Conservation (phyloP, 2,113 vertebrate genomes). For the Meleagris gallopavo region DNA sequence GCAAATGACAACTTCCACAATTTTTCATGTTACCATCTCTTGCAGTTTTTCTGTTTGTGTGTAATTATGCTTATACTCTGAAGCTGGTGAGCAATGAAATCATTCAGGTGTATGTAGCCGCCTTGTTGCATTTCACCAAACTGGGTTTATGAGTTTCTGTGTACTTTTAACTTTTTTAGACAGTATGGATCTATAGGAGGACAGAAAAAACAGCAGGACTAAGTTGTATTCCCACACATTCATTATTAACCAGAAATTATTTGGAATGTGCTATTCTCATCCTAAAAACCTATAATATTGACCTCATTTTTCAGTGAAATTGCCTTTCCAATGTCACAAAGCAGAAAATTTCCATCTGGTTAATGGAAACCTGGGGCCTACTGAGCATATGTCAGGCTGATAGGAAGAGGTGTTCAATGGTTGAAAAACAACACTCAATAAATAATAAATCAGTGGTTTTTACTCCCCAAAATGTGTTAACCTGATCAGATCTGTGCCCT, state of each 20-base stretch:
- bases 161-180: fast-evolving
- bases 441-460: fast-evolving
- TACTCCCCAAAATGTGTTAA: background rate
- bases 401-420: fast-evolving
- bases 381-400: background rate
- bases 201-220: background rate
- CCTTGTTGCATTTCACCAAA: background rate
- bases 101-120: background rate
- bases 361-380: background rate
- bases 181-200: background rate
- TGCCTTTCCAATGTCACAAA: background rate
- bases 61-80: background rate
- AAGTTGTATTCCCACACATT: background rate
- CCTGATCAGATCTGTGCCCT: background rate
- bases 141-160: background rate
- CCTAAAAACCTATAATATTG: background rate
- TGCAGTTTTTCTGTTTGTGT: background rate
- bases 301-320: background rate
- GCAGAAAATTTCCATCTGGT: background rate
- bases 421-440: background rate
- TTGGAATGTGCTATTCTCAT: background rate
- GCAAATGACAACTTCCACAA: background rate
- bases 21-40: background rate
- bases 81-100: background rate
- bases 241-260: background rate